Conservation (phyloP, 2,888 invertebrate genomes). For the Orthosia cruda region DNA sequence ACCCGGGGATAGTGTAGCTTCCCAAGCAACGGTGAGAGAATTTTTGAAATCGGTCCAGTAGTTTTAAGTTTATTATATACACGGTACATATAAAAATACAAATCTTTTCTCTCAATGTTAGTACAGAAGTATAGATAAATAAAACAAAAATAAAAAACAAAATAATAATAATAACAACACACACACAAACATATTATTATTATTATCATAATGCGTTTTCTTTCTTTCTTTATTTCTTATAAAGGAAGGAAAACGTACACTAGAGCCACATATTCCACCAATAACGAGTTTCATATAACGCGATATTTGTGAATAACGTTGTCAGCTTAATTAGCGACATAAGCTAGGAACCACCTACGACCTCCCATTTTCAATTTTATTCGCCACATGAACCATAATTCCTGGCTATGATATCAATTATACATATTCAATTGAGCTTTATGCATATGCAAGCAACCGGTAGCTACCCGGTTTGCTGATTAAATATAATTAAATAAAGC, state of each 20-base stretch:
- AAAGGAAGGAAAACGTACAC: slow-evolving; percentile 9
- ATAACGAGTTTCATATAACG: slow-evolving; percentile 42
- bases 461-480: slow-evolving; percentile 61
- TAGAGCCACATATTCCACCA: slow-evolving; percentile 8
- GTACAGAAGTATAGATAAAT: too few species aligned
- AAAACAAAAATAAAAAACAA: too few species aligned
- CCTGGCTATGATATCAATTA: slow-evolving; percentile 52
- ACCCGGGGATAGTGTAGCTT: too few species aligned
- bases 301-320: slow-evolving; percentile 51
- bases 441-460: slow-evolving; percentile 57
- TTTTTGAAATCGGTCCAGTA: too few species aligned
- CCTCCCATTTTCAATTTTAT: slow-evolving; percentile 58
- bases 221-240: too few species aligned
- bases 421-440: slow-evolving; percentile 59
- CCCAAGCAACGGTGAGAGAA: too few species aligned
- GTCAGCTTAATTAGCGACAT: slow-evolving; percentile 53
- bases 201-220: too few species aligned
- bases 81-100: too few species aligned
- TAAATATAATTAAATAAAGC: slow-evolving; percentile 65
- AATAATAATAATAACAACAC: too few species aligned
- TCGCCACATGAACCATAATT: slow-evolving; percentile 47
- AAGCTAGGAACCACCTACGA: slow-evolving; percentile 52
- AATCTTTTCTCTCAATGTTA: too few species aligned
- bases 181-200: too few species aligned
- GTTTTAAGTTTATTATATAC: too few species aligned